A percentile compares a stretch with the other conserved stretches of the same genome.
Conservation (phyloP, 2,113 vertebrate species). For the Pseudopipra pipra region DNA sequence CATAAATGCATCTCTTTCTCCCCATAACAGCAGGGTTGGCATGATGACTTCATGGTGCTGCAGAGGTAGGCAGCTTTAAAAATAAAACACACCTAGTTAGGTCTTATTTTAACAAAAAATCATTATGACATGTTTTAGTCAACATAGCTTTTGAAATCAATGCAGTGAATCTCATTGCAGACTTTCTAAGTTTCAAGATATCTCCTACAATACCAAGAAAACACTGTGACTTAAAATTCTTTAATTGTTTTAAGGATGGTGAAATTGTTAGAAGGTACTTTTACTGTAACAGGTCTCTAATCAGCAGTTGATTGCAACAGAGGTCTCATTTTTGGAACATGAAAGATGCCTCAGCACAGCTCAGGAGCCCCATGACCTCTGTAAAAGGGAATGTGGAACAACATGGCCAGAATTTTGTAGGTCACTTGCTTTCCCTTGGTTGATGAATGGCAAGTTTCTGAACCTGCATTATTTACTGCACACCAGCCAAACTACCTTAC, state of each 20-base stretch:
- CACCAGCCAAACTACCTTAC: background rate
- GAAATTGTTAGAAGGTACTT: background rate
- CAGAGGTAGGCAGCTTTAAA: slow-evolving; percentile 87
- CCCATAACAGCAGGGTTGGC: slow-evolving; percentile 93
- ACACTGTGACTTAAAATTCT: background rate
- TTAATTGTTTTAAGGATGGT: background rate
- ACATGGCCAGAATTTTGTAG: background rate
- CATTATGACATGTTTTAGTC: background rate
- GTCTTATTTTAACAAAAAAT: background rate
- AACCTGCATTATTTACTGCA: background rate
- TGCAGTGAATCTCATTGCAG: background rate
- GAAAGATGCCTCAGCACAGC: background rate
- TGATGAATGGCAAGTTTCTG: background rate
- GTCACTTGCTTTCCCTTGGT: background rate
- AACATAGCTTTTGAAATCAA: background rate
- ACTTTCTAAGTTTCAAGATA: background rate
- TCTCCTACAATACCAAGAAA: background rate
- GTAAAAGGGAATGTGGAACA: background rate
- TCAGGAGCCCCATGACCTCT: background rate
- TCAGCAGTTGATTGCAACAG: background rate
- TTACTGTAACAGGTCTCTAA: background rate
- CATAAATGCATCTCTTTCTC: slow-evolving; percentile 91
- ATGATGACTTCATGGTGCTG: slow-evolving; percentile 86
- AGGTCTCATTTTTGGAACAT: background rate
- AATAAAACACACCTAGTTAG: slow-evolving; percentile 36